Evolutionary conservation across 2,113 vertebrate species (phyloP).

Genomic region (Lepus americanus): DNA sequence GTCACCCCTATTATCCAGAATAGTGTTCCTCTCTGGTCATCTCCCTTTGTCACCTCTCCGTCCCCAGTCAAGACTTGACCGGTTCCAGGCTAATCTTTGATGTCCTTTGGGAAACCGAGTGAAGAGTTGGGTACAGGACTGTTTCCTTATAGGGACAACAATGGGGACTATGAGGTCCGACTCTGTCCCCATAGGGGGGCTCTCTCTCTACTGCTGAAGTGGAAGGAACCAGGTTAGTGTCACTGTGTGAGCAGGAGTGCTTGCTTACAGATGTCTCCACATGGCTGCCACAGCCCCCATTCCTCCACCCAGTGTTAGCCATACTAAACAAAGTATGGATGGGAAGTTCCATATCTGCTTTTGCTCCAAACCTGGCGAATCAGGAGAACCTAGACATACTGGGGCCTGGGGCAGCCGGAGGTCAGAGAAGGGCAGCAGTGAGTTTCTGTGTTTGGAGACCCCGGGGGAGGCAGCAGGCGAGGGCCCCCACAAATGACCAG

Average conservation of each 20-base stretch:
- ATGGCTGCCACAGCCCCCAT: not conserved
- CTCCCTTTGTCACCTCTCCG: not conserved
- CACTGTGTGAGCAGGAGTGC: not conserved
- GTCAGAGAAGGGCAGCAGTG: not conserved
- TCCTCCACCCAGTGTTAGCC: not conserved
- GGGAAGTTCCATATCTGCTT: not conserved
- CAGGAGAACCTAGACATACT: not conserved
- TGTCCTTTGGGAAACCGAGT: not conserved
- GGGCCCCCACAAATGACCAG: not conserved
- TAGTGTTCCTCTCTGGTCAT: not conserved
- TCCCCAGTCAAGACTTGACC: not conserved
- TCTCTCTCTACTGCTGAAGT: not conserved
- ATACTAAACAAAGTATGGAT: not conserved
- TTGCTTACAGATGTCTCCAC: not conserved
- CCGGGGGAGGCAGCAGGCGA: not conserved
- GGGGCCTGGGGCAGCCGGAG: not conserved
- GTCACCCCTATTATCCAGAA: not conserved
- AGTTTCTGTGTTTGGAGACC: not conserved
- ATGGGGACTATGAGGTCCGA: not conserved
- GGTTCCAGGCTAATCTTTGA: not conserved
- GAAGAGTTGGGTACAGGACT: not conserved
- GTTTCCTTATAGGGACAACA: not conserved
- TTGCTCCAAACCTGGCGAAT: slow-evolving; percentile 19
- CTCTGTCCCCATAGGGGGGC: not conserved
- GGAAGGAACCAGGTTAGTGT: not conserved